phyloP scores from a whole-genome alignment of 2,113 vertebrate species.

The Alligator mississippiensis region DNA sequence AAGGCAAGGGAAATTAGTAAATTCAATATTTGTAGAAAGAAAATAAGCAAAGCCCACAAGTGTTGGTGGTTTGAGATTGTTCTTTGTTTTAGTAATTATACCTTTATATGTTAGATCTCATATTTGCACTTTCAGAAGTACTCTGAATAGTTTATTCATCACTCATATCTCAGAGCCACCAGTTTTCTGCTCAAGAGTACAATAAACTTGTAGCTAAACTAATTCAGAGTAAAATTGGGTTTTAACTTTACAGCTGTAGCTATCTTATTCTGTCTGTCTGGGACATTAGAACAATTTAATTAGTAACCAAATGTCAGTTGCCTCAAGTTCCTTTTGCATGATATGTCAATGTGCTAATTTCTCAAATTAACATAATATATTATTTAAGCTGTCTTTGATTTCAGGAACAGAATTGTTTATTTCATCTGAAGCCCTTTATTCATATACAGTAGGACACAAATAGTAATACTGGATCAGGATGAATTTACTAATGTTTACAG shows the following conservation, averaged over 20 bases:
- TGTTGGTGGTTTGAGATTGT: constrained; percentile 80
- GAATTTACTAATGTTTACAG: constrained; percentile 76
- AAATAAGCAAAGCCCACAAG: constrained; percentile 81
- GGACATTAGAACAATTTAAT: constrained; percentile 61
- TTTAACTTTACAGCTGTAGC: constrained; percentile 60
- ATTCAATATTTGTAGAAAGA: constrained; percentile 87
- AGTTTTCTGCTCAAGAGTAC: constrained; percentile 55
- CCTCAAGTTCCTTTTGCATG: constrained; percentile 52
- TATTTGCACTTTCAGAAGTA: constrained; percentile 79
- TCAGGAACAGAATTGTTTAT: constrained; percentile 64
- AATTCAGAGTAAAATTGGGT: constrained; percentile 70
- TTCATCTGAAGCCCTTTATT: constrained; percentile 59
- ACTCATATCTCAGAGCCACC: constrained; percentile 41
- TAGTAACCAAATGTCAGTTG: constrained; percentile 55
- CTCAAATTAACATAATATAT: constrained; percentile 74
- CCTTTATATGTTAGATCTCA: constrained; percentile 77
- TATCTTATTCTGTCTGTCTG: constrained; percentile 56
- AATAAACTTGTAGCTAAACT: constrained; percentile 66
- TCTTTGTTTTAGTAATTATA: constrained; percentile 86
- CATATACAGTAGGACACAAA: constrained; percentile 55
- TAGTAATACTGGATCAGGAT: constrained; percentile 65
- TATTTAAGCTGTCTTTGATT: constrained; percentile 75
- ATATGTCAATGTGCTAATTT: constrained; percentile 73
- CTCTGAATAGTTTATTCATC: constrained; percentile 70
- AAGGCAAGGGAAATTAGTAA: constrained; percentile 86